These are phyloP conservation scores for cat (Felis catus) DNA, from an alignment of 2,113 vertebrate species.

Conservation along the genomic window DNA sequence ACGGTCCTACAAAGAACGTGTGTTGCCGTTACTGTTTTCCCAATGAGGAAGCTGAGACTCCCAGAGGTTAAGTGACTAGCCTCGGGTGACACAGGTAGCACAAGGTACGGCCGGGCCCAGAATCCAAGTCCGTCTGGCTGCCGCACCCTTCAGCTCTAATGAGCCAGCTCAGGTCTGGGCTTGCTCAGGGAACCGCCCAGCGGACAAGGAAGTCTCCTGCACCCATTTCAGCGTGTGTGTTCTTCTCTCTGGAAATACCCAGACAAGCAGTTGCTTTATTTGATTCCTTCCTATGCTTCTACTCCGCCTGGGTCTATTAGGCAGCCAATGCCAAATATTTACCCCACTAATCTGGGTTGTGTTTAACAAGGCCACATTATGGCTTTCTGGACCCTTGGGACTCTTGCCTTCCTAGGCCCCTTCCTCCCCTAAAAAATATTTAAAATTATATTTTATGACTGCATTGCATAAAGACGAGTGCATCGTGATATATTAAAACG, in stretches of 20 bases:
- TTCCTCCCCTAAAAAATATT: not conserved
- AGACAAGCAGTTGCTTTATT: not conserved
- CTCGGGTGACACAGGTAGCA: not conserved
- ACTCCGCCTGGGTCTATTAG: not conserved
- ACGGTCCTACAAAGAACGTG: not conserved
- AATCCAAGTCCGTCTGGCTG: not conserved
- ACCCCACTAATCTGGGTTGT: too few species aligned
- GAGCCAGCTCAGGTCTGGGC: not conserved
- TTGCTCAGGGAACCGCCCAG: not conserved
- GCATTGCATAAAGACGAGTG: not conserved
- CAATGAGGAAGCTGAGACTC: not conserved
- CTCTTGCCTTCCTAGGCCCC: not conserved
- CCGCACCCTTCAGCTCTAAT: rapidly evolving
- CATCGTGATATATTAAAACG: not conserved
- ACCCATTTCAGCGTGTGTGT: too few species aligned
- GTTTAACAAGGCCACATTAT: too few species aligned
- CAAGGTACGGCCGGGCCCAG: not conserved
- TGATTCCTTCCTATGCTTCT: not conserved
- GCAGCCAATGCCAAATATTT: not conserved
- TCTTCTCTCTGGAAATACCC: not conserved
- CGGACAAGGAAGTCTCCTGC: not conserved
- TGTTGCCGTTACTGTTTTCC: not conserved
- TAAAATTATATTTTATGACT: not conserved
- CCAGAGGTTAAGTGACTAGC: not conserved
- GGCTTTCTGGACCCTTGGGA: not conserved